A percentile compares a stretch with the other conserved stretches of the same genome.
phyloP scores from a whole-genome alignment of 2,113 vertebrate species.

The Rhinopomastus cyanomelas region DNA sequence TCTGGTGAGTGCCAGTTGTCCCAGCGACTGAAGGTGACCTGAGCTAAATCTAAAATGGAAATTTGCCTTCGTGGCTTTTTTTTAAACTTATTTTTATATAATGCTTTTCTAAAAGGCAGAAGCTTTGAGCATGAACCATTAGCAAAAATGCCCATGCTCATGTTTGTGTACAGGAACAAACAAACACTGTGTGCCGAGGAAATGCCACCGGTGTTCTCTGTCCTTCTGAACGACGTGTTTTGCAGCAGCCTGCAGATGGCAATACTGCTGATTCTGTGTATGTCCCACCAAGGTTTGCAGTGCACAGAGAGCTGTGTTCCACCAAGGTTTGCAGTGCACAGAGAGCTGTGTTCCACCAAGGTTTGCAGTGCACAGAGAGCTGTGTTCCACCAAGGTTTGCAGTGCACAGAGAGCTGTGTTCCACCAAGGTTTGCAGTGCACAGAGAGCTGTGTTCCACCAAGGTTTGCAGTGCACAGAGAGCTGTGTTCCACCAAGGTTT shows the following conservation, averaged over 20 bases:
- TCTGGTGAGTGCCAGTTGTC: neutral
- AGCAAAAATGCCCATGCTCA: neutral
- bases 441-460: too few relatives aligned
- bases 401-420: too few relatives aligned
- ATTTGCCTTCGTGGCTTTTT: neutral
- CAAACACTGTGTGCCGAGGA: neutral
- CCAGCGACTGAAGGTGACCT: neutral
- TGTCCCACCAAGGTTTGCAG: neutral
- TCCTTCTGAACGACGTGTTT: neutral
- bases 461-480: too few relatives aligned
- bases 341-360: too few relatives aligned
- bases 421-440: too few relatives aligned
- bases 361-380: too few relatives aligned
- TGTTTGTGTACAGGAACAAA: neutral
- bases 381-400: too few relatives aligned
- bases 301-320: too few relatives aligned
- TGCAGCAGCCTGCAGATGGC: neutral
- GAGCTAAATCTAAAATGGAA: neutral
- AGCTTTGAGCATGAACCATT: neutral
- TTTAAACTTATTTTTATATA: neutral
- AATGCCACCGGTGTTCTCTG: rapidly evolving
- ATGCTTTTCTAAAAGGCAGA: neutral
- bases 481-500: too few relatives aligned
- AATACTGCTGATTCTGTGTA: neutral
- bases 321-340: too few relatives aligned